Conservation (phyloP, 2,113 vertebrate genomes). For the Tychaedon coryphoeus region DNA sequence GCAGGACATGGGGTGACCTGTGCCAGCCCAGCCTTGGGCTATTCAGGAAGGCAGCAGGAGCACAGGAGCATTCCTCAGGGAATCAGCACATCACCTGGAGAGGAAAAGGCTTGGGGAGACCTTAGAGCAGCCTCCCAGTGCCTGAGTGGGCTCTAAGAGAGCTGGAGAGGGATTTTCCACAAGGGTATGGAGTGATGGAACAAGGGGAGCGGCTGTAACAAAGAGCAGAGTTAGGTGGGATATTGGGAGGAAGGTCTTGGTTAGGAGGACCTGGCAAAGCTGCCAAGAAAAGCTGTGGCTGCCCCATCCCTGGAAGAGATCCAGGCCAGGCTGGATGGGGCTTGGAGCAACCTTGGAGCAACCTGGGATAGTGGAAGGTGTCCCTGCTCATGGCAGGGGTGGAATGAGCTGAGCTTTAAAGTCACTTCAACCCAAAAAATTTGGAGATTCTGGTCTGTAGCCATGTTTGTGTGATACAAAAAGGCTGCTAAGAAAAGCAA, state of each 20-base stretch:
- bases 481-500: not conserved
- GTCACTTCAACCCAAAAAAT: not conserved
- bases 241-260: not conserved
- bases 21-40: not conserved
- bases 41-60: not conserved
- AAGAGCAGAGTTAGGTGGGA: not conserved
- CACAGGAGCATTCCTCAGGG: not conserved
- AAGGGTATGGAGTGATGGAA: not conserved
- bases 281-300: not conserved
- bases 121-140: not conserved
- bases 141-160: not conserved
- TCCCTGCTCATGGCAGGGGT: not conserved
- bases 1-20: not conserved
- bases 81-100: not conserved
- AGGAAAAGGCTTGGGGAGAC: not conserved
- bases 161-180: not conserved
- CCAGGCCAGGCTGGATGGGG: rapidly evolving
- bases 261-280: rapidly evolving
- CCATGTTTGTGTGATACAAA: not conserved
- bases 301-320: not conserved
- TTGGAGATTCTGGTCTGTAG: not conserved
- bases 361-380: not conserved
- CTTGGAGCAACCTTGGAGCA: not conserved
- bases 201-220: not conserved
- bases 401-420: not conserved